Evolutionary conservation across 2,797 vertebrate species (phyloP).

Genomic region (Nothura maculosa): DNA sequence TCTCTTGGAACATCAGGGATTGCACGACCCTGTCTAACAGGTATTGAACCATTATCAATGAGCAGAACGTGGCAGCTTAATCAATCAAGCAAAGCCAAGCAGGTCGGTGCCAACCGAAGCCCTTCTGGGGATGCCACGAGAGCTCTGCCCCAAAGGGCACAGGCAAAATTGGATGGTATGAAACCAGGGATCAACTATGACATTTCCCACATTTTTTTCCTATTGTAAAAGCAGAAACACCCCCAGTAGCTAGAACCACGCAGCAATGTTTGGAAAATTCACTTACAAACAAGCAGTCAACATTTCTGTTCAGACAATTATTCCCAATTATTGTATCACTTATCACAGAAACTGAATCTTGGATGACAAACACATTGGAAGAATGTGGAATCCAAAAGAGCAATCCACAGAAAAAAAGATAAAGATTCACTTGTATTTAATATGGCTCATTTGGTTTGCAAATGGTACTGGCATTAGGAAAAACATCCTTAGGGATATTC

Average conservation of each 20-base stretch:
- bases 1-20: not conserved
- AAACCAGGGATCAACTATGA: not conserved
- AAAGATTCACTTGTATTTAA: not conserved
- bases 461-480: fast-evolving
- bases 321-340: not conserved
- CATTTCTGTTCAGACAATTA: not conserved
- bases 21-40: not conserved
- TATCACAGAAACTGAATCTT: not conserved
- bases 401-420: not conserved
- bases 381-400: not conserved
- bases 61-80: slow-evolving; percentile 1
- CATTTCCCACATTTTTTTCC: not conserved
- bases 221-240: not conserved
- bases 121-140: not conserved
- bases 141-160: not conserved
- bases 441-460: not conserved
- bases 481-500: not conserved
- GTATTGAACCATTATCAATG: not conserved
- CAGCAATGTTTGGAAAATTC: not conserved
- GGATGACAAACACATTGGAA: not conserved
- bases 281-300: not conserved
- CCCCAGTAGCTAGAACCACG: not conserved
- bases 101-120: not conserved
- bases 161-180: not conserved
- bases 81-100: not conserved